Evolutionary conservation across 2,888 invertebrate species (phyloP), one percentile per base, ranked within the genome.

Genomic region (Strigamia transsilvanica): DNA sequence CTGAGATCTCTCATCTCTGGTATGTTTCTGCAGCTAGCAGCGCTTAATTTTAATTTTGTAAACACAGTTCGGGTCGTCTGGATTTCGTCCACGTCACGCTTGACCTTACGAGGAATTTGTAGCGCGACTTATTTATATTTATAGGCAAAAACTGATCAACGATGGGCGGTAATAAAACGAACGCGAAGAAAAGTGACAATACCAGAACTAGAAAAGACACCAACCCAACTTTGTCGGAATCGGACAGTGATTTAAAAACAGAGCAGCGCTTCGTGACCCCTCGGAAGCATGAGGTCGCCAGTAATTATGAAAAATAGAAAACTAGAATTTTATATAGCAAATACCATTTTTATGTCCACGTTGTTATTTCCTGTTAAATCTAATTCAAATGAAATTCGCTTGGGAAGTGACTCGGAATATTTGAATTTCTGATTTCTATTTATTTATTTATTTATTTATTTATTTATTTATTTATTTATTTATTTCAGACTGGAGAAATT

Each of bases 201-300:
- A 56, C n/a, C 21, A 56, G 56, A 56, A 56, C 56, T 18, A 18
- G n/a, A 56, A 56, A 56, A 18, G 56, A 56, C 56, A 18, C 56
- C 21, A 56, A 56, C 56, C 6, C 56, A 56, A 9, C 18, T n/a
- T 38, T 38, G 6, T 56, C 56, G 3, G 56, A 56, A 56, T 56
- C 56, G 18, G 56, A 56, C 15, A 56, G 18, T 56, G 56, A 56
- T 56, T 56, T 18, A 9, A 56, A 56, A 56, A 56, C 15, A 56
- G 56, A 56, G 6, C n/a, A 18, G 18, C 15, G 21, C 18, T 18
- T 18, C 15, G 9, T 18, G 56, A 18, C 56, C 18, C 56, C 21
- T 15, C 56, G 56, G 3, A 18, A 56, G 21, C 56, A 18, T 56
- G 56, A 56, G 56, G 56, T 56, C 21, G 18, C 21, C 21, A 56